phyloP scores from a whole-genome alignment of 2,113 vertebrate genomes.

The Mirza zaza region DNA sequence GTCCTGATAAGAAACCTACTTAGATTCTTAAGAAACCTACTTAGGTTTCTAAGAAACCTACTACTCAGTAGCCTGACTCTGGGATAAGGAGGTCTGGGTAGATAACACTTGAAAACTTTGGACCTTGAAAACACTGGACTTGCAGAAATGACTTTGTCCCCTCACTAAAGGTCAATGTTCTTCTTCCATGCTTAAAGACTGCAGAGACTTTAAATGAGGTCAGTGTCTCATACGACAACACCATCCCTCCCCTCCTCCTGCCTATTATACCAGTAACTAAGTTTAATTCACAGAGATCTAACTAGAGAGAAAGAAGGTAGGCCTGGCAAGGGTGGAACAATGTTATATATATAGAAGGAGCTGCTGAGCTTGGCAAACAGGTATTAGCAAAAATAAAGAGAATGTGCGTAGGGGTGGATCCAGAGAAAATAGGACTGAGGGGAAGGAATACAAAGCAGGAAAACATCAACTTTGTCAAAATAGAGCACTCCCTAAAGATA shows the following conservation, averaged over 20 bases:
- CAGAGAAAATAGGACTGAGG: not conserved
- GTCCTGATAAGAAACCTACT: not conserved
- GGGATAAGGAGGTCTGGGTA: not conserved
- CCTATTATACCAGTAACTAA: not conserved
- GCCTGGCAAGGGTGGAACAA: not conserved
- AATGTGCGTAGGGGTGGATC: not conserved
- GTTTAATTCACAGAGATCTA: not conserved
- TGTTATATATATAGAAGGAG: rapidly evolving
- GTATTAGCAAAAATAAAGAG: not conserved
- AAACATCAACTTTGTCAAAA: not conserved
- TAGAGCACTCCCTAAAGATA: not conserved
- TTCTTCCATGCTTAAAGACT: not conserved
- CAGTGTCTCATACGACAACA: not conserved
- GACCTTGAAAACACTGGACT: not conserved
- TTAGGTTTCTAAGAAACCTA: too few species aligned
- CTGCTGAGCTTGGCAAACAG: not conserved
- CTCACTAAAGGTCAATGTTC: not conserved
- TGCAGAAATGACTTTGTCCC: not conserved
- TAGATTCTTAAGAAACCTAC: not conserved
- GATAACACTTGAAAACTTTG: not conserved
- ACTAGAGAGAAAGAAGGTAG: too few species aligned
- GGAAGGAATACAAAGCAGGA: not conserved
- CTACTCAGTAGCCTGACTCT: rapidly evolving
- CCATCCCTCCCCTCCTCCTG: not conserved
- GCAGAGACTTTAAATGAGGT: not conserved